Evolutionary conservation across 1,140 invertebrate species (phyloP), one percentile per base, ranked within the genome.

Genomic region (Caenorhabditis inopinata): DNA sequence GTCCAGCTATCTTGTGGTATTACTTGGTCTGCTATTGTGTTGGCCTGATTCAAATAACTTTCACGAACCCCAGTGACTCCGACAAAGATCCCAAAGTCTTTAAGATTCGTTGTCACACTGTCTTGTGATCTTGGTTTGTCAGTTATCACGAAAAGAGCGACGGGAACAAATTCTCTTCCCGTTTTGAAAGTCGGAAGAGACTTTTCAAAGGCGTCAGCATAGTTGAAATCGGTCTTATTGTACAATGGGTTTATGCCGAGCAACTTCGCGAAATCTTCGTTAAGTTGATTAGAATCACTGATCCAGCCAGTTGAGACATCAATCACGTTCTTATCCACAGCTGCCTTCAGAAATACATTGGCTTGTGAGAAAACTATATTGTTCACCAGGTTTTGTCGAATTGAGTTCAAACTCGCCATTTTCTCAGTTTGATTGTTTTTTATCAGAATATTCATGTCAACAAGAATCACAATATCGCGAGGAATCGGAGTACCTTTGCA

Each of bases 351-450:
- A 25, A 68, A 68, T 9, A 68, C 18, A 5, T 68, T 68, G 32
- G 32, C 58, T 21, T 68, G 32, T 68, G 58, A 32, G 58, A 68
- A 68, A 21, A 32, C 38, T 29, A 68, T 38, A 38, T 32, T 32
- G 2, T 38, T 38, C 11, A 42, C 14, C n/a, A 68, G n/a, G 9
- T 9, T 38, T 9, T 38, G n/a, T 21, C 58, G 29, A 16, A 68
- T 18, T n/a, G 32, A 12, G 23, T 4, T 38, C 32, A 68, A 38
- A 68, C 58, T 68, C 16, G 32, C 32, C 32, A 68, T 68, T n/a
- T 68, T 68, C n/a, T 68, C 58, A 18, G 32, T 42, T n/a, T 68
- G 58, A 68, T 68, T 38, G n/a, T 68, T 68, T 32, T 68, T 68
- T 68, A 11, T 18, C 0, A 68, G 58, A 42, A 38, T 32, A 21